Conservation (phyloP, 1,140 invertebrate genomes). For the Euura saliciscinereae region DNA sequence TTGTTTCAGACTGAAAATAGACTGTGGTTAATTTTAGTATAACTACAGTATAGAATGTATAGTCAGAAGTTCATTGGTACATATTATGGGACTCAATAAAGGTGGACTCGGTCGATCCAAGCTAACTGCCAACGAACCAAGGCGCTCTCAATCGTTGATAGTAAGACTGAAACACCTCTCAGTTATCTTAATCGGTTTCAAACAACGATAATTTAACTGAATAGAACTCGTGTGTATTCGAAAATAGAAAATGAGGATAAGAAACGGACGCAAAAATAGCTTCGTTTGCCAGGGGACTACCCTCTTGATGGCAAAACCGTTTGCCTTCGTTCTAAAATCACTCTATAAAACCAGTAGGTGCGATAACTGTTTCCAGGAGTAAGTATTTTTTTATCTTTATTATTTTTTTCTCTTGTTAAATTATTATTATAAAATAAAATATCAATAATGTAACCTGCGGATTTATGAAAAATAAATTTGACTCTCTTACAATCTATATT, state of each 20-base stretch:
- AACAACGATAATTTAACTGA: background rate
- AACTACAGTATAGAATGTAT: constrained; percentile 1
- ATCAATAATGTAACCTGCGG: no score
- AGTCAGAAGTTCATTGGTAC: background rate
- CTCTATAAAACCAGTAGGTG: background rate
- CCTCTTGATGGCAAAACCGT: constrained; percentile 5
- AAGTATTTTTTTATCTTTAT: background rate
- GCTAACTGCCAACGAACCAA: background rate
- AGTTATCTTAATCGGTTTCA: background rate
- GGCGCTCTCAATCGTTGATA: background rate
- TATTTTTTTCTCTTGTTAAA: no score
- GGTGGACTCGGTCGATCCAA: background rate
- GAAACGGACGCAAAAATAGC: background rate
- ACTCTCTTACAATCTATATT: no score
- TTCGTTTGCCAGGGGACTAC: background rate
- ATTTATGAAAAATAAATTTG: no score
- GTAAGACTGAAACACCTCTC: background rate
- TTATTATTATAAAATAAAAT: no score
- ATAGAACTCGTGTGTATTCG: background rate
- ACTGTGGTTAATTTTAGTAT: background rate
- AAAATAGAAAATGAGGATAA: background rate
- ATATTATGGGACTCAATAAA: background rate
- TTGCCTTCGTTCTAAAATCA: constrained; percentile 1
- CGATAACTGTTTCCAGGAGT: constrained; percentile 11
- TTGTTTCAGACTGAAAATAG: background rate